Evolutionary conservation across 2,113 vertebrate genomes (phyloP), one percentile per base, ranked within the genome.

Genomic region (Coptodon bakossiorum): DNA sequence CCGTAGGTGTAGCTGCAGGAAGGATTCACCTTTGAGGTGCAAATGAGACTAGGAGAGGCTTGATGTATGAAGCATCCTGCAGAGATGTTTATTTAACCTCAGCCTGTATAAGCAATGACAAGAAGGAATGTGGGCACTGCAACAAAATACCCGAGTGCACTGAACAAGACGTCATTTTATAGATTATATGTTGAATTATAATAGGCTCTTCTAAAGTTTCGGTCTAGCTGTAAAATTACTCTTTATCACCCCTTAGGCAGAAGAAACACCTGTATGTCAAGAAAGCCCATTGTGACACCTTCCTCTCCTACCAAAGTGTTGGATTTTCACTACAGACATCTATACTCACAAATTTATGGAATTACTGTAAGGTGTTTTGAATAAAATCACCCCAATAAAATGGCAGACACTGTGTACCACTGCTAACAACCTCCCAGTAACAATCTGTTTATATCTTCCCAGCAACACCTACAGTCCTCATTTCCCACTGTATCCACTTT

Each of bases 391-490:
- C 73, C 43, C 52, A 52, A 50, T 40, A 66, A 56, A 29, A 63
- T n/a, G 9, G n/a, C 31, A 82, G 34, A 6, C 6, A 3, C 19
- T 11, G 11, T 16, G 6, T n/a, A 61, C 34, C n/a, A 31, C 43
- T 48, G 10, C 48, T 81, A 61, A 56, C 81, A 79, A 31, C 73
- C 83, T 66, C 14, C 13, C 54, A 52, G 27, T 63, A 59, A 85
- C 53, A 61, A 83, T 59, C 59, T 54, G 5, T 86, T 83, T 66
- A 27, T 54, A 34, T 38, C 52, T 16, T 54, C 71, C 34, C 12
- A 29, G n/a, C 29, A 73, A 89, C 57, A 89, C 87, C 54, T 82
- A 14, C 40, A 17, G 11, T 52, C 61, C 66, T 87, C 57, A 36
- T 52, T 40, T 83, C 80, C 56, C 45, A 31, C 50, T 61, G 71